A percentile compares a stretch with the other conserved stretches of the same genome.
Conservation (phyloP, 1,140 invertebrate genomes). For the Phymastichus coffea region DNA sequence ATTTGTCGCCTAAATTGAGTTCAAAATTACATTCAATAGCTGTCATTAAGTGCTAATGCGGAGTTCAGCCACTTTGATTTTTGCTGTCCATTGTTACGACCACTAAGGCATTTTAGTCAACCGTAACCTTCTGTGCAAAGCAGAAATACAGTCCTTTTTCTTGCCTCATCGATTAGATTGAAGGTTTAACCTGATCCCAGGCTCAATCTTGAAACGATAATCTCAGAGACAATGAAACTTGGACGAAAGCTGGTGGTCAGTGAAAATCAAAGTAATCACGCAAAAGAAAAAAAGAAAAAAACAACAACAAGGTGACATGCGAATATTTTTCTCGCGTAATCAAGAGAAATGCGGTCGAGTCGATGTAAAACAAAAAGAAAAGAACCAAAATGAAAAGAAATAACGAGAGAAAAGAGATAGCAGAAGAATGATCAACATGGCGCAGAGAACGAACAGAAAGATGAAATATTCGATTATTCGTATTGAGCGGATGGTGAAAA, state of each 20-base stretch:
- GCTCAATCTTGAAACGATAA: too few relatives aligned
- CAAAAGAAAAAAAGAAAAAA: too few relatives aligned
- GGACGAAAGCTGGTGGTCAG: conserved; percentile 5
- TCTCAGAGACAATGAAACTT: too few relatives aligned
- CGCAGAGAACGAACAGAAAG: background rate
- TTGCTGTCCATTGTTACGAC: conserved; percentile 16
- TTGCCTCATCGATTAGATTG: too few relatives aligned
- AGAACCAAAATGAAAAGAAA: background rate
- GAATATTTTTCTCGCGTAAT: conserved; percentile 16
- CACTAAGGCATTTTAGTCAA: too few relatives aligned
- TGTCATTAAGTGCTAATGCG: conserved; percentile 19
- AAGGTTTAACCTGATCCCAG: too few relatives aligned
- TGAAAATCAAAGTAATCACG: conserved; percentile 15
- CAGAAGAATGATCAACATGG: conserved; percentile 8
- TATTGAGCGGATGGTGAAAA: background rate
- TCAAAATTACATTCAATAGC: conserved; percentile 17
- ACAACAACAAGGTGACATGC: conserved; percentile 11
- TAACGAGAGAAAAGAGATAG: background rate
- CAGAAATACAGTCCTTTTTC: too few relatives aligned
- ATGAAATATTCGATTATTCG: background rate
- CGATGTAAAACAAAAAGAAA: background rate
- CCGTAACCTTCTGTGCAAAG: too few relatives aligned
- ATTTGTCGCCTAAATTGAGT: conserved; percentile 8
- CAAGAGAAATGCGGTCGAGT: background rate
- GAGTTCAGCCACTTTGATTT: conserved; percentile 22